A percentile compares a stretch with the other conserved stretches of the same genome.
These are phyloP conservation scores for Pteronotus mesoamericanus DNA, from an alignment of 2,797 vertebrate species.

Conservation along the genomic window DNA sequence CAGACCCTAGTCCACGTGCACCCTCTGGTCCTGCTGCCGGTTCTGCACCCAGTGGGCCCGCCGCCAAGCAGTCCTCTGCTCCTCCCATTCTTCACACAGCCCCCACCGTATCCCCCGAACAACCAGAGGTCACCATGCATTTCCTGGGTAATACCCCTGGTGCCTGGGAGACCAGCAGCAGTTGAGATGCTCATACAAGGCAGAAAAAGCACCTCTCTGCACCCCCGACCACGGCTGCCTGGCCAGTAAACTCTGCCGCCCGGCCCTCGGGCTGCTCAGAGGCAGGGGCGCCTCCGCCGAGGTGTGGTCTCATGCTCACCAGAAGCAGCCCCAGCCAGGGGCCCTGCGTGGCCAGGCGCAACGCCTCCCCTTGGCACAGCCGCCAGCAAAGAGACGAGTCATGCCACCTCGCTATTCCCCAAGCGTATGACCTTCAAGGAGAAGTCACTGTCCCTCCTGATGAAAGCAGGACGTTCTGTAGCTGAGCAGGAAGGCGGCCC, in stretches of 20 bases:
- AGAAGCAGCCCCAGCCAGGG: neutral
- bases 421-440: neutral
- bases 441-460: neutral
- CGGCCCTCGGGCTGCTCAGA: accelerated
- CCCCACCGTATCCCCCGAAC: neutral
- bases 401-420: neutral
- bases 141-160: neutral
- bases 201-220: neutral
- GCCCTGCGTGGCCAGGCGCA: neutral
- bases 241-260: neutral
- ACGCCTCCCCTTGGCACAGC: neutral
- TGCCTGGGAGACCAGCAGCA: neutral
- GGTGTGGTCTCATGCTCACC: neutral
- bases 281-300: neutral
- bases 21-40: neutral
- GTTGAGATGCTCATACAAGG: neutral
- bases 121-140: neutral
- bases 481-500: neutral
- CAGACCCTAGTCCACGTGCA: neutral
- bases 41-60: neutral
- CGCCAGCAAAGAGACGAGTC: neutral
- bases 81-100: neutral
- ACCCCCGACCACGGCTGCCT: accelerated
- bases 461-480: neutral
- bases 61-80: neutral